Conservation (phyloP, 2,113 vertebrate genomes). For the Forbesichthys papilliferus region DNA sequence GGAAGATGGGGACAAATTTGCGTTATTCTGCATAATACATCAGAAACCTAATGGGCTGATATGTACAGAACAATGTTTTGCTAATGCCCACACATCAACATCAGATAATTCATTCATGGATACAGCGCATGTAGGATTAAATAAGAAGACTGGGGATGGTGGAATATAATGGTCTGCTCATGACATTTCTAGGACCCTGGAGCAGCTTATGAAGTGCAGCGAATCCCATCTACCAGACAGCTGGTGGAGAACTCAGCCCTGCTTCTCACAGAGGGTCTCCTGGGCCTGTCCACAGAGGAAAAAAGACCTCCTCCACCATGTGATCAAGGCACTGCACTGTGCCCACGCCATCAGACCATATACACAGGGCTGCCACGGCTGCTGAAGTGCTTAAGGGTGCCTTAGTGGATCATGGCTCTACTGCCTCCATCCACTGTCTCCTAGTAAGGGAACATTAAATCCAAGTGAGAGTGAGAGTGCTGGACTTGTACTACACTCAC, state of each 20-base stretch:
- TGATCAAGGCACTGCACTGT: slow-evolving; percentile 23
- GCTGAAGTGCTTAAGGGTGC: slow-evolving; percentile 40
- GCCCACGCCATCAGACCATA: slow-evolving; percentile 31
- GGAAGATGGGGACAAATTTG: no score
- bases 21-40: background rate
- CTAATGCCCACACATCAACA: background rate
- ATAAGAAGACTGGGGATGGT: slow-evolving; percentile 8
- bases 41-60: background rate
- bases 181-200: slow-evolving; percentile 20
- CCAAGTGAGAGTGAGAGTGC: slow-evolving; percentile 45
- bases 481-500: slow-evolving; percentile 48
- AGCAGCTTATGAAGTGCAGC: slow-evolving; percentile 13
- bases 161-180: slow-evolving; percentile 19
- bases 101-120: no score
- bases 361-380: slow-evolving; percentile 15
- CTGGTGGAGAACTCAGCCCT: slow-evolving; percentile 36
- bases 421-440: slow-evolving; percentile 30
- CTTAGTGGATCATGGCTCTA: slow-evolving; percentile 2
- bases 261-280: slow-evolving; percentile 28
- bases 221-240: slow-evolving; percentile 29
- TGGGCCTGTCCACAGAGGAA: slow-evolving; percentile 30
- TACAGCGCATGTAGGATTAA: background rate
- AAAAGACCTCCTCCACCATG: slow-evolving; percentile 36
- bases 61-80: background rate
- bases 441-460: slow-evolving; percentile 51